These are phyloP conservation scores for Pygocentrus nattereri DNA, from an alignment of 2,797 vertebrate species.

Conservation along the genomic window DNA sequence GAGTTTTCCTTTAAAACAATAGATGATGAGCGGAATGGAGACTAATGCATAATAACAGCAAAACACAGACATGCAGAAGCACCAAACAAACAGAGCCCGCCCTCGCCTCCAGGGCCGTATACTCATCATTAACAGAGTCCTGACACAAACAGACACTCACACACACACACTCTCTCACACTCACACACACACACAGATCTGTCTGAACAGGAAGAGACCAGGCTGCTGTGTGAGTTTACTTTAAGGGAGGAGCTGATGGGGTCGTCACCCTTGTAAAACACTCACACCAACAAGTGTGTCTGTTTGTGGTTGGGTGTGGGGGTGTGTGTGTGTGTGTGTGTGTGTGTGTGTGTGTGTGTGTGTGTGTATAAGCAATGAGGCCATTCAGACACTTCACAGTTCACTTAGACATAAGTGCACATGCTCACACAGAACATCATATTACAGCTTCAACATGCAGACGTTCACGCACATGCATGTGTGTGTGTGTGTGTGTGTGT, in stretches of 20 bases:
- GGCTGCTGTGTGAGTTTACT: background rate
- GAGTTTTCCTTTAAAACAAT: background rate
- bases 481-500: too few species aligned
- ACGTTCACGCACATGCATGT: background rate
- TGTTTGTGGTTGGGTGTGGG: background rate
- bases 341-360: constrained; percentile 36
- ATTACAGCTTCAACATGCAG: background rate
- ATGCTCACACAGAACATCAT: background rate
- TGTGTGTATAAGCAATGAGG: too few species aligned
- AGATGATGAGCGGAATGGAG: background rate
- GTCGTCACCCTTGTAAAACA: constrained; percentile 29
- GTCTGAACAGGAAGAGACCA: background rate
- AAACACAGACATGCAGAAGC: constrained; percentile 1
- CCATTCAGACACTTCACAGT: background rate
- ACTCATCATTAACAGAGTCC: background rate
- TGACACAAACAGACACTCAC: background rate
- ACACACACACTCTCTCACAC: background rate
- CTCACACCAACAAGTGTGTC: background rate
- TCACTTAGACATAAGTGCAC: constrained; percentile 9
- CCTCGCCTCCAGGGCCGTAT: background rate
- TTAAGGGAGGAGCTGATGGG: constrained; percentile 23
- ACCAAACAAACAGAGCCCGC: background rate
- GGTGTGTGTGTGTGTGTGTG: constrained; percentile 24
- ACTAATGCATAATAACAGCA: background rate
- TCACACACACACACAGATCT: background rate